phyloP scores from a whole-genome alignment of 2,797 vertebrate genomes.

The Aulostomus chinensis region DNA sequence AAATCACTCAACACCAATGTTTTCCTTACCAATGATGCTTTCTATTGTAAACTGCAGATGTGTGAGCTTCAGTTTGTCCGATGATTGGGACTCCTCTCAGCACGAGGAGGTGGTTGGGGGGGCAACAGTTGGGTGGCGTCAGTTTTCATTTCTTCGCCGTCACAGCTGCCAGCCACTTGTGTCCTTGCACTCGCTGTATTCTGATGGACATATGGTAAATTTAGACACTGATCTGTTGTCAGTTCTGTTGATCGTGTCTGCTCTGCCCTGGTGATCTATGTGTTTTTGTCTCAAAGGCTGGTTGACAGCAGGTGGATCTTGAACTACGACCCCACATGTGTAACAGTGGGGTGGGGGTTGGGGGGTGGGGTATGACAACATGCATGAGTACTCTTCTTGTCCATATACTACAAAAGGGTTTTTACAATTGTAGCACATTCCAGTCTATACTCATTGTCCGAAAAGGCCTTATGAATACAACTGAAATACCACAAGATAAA shows the following conservation, averaged over 20 bases:
- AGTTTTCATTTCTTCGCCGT: not conserved
- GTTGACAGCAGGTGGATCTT: conserved; percentile 4
- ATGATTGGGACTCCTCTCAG: conserved; percentile 7
- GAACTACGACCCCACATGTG: conserved; percentile 9
- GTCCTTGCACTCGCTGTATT: conserved; percentile 18
- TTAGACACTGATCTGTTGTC: conserved; percentile 13
- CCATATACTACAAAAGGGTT: conserved; percentile 23
- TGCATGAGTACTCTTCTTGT: conserved; percentile 28
- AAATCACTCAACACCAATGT: conserved; percentile 28
- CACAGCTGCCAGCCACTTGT: conserved; percentile 27
- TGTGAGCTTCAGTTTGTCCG: conserved; percentile 36
- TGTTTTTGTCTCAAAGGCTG: conserved; percentile 5
- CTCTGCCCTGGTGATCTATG: conserved; percentile 10
- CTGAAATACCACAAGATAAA: conserved; percentile 39
- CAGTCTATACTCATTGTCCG: conserved; percentile 59
- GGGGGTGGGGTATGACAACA: conserved; percentile 9
- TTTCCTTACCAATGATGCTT: conserved; percentile 57
- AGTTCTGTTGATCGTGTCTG: not conserved
- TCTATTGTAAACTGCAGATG: conserved; percentile 55
- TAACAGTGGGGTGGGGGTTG: conserved; percentile 7
- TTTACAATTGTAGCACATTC: conserved; percentile 73
- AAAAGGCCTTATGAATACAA: conserved; percentile 71
- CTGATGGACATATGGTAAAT: conserved; percentile 10
- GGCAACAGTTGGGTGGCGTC: conserved; percentile 16
- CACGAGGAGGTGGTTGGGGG: not conserved